Evolutionary conservation across 2,797 vertebrate genomes (phyloP), one percentile per base, ranked within the genome.

Genomic region (Salarias fasciatus): DNA sequence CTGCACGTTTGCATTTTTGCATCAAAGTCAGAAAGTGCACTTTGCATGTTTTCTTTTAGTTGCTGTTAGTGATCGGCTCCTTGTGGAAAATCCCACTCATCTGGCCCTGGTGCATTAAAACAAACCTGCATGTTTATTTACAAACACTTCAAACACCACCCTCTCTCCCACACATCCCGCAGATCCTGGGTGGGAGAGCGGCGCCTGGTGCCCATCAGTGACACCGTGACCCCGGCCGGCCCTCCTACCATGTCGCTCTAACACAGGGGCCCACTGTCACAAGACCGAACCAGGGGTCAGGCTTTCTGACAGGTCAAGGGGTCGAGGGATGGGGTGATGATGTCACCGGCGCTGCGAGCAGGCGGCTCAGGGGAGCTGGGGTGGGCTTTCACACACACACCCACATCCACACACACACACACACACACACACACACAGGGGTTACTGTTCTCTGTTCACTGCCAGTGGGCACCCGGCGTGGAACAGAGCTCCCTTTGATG

Each of bases 401-500:
- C 93, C 91, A 84, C 91, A 84, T 91, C 84, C 31, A 8, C 63
- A 36, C 47, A 65, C 70, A 63, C 74, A 94, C 91, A 84, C 91
- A 84, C 29, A 8, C 63, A 36, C 47, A 65, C 70, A 63, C 74
- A 94, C 91, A 94, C 91, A 84, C 33, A 33, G 69, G 49, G 50
- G 48, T 72, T 67, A 90, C 86, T 94, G 92, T 94, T 93, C 82
- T 86, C 77, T 14, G 55, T 58, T 88, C 60, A 74, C 80, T 86
- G 90, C 88, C 89, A 90, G 80, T 88, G 89, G 88, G 88, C 84
- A 89, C 83, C 83, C 85, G 85, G 73, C 53, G 42, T 57, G 86
- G 88, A 88, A 94, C 90, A 94, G 86, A 88, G 87, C 79, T 73
- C 63, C 78, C 90, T 92, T 94, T 94, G 91, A 94, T 87, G 89